Evolutionary conservation across 2,888 invertebrate genomes (phyloP).

Genomic region (Mesoligia furuncula): DNA sequence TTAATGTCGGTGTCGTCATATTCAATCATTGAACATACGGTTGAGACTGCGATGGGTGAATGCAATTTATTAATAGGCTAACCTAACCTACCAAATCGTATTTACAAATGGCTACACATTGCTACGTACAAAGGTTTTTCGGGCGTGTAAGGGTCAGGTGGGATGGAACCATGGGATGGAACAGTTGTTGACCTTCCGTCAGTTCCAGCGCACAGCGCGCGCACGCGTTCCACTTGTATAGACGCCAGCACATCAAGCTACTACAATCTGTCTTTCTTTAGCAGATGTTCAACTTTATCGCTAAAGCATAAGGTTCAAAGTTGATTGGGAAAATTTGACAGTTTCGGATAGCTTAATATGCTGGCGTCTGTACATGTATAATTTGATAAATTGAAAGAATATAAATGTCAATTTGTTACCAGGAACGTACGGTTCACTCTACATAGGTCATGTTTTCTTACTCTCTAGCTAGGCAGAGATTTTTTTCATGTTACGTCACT

Average conservation of each 20-base stretch:
- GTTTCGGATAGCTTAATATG: no score
- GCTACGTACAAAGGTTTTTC: neutral
- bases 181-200: neutral
- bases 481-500: neutral
- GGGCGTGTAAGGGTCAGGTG: no score
- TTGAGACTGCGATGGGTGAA: neutral
- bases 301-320: no score
- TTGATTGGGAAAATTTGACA: no score
- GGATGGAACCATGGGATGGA: no score
- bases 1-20: slow-evolving; percentile 22
- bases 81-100: neutral
- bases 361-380: neutral
- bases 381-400: no score
- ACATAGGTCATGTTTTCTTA: neutral
- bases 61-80: slow-evolving; percentile 7
- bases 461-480: neutral
- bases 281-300: no score
- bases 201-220: no score
- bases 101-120: neutral
- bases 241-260: no score
- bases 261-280: no score
- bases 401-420: neutral
- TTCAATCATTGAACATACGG: slow-evolving; percentile 4
- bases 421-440: neutral
- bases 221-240: no score